Percentiles rank a stretch among this genome's conserved stretches.
phyloP scores from a whole-genome alignment of 2,888 invertebrate genomes.

The Epirrhoe alternata region DNA sequence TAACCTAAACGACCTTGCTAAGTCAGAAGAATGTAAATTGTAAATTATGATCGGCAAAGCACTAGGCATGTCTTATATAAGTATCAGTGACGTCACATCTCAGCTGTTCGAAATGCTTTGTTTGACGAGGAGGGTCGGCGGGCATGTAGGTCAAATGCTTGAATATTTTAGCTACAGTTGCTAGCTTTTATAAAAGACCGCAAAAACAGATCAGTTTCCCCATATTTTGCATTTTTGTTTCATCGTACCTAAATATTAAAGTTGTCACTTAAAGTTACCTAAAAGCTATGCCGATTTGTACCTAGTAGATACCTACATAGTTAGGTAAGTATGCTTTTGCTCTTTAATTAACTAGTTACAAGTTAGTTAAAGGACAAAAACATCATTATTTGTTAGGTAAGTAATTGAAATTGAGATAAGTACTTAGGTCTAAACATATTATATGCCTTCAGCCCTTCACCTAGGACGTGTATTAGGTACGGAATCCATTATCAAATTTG shows the following conservation, averaged over 20 bases:
- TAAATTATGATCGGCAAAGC: slow-evolving; percentile 24
- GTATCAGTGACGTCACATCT: slow-evolving; percentile 42
- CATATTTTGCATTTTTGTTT: not conserved
- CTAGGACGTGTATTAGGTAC: not conserved
- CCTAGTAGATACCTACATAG: too few relatives aligned
- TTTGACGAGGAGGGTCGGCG: slow-evolving; percentile 38
- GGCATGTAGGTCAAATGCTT: slow-evolving; percentile 41
- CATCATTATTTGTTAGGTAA: too few relatives aligned
- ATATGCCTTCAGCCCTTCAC: too few relatives aligned
- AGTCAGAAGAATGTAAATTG: slow-evolving; percentile 22
- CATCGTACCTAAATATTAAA: not conserved
- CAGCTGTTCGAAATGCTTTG: slow-evolving; percentile 44
- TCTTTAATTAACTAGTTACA: too few relatives aligned
- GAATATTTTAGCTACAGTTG: slow-evolving; percentile 37
- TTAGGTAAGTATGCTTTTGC: not conserved
- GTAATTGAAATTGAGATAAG: too few relatives aligned
- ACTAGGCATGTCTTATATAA: slow-evolving; percentile 21
- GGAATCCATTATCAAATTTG: not conserved
- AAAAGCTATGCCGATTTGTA: too few relatives aligned
- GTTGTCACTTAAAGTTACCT: not conserved
- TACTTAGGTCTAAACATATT: too few relatives aligned
- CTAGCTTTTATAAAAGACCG: slow-evolving; percentile 9
- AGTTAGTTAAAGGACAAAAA: too few relatives aligned
- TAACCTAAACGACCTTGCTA: not conserved
- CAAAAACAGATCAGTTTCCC: slow-evolving; percentile 11